These are phyloP conservation scores for Tragopan temminckii DNA, from an alignment of 2,797 vertebrate genomes.

Conservation along the genomic window DNA sequence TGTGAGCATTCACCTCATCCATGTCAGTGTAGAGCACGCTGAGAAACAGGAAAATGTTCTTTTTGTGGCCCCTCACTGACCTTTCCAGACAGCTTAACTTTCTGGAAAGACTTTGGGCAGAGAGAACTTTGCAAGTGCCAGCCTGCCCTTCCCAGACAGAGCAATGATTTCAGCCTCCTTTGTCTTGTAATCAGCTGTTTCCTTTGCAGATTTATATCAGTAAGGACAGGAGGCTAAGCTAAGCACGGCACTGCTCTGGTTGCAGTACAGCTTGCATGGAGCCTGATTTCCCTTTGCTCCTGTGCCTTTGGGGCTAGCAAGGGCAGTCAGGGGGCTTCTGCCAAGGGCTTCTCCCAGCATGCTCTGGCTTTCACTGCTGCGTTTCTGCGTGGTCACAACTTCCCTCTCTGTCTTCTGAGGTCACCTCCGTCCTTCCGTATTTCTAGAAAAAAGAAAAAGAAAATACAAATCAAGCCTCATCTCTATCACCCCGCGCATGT, in stretches of 20 bases:
- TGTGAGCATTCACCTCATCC: background rate
- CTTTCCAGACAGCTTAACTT: background rate
- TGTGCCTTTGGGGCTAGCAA: background rate
- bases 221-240: background rate
- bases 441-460: background rate
- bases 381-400: background rate
- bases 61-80: background rate
- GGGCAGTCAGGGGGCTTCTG: background rate
- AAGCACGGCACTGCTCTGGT: background rate
- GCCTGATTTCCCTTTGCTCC: background rate
- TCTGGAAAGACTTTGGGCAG: background rate
- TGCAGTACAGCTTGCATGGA: background rate
- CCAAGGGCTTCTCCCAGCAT: background rate
- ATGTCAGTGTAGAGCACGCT: accelerated
- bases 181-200: background rate
- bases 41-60: background rate
- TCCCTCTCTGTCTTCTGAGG: background rate
- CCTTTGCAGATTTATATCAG: background rate
- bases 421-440: background rate
- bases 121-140: background rate
- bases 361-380: background rate
- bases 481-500: accelerated
- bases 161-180: background rate
- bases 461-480: background rate
- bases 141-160: background rate